Conservation (phyloP, 1,140 invertebrate species). For the Musca vetustissima region DNA sequence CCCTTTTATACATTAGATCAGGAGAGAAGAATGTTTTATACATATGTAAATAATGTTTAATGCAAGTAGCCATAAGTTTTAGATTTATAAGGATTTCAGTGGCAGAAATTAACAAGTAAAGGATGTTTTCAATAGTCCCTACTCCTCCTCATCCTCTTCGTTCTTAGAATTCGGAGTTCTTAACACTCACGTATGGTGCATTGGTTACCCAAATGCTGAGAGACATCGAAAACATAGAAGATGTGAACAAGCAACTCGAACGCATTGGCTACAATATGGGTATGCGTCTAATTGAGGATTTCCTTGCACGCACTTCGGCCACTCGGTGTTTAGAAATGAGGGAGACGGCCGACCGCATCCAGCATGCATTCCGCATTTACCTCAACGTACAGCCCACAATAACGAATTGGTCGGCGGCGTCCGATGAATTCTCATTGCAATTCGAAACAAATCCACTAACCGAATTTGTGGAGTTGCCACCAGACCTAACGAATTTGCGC, state of each 20-base stretch:
- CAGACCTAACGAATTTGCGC: slow-evolving; percentile 81
- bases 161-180: slow-evolving; percentile 91
- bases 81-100: slow-evolving; percentile 10
- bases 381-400: slow-evolving; percentile 88
- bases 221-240: slow-evolving; percentile 96
- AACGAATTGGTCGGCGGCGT: slow-evolving; percentile 89
- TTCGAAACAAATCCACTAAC: slow-evolving; percentile 94
- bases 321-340: slow-evolving; percentile 92
- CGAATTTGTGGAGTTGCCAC: slow-evolving; percentile 98
- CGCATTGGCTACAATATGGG: slow-evolving; percentile 98
- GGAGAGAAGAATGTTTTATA: background rate
- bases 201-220: slow-evolving; percentile 95
- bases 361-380: slow-evolving; percentile 80
- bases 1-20: background rate
- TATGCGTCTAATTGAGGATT: slow-evolving; percentile 95
- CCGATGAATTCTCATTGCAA: slow-evolving; percentile 95
- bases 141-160: background rate
- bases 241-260: slow-evolving; percentile 93
- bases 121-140: background rate
- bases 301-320: slow-evolving; percentile 87
- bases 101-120: background rate
- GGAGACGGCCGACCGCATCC: slow-evolving; percentile 97
- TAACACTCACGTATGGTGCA: slow-evolving; percentile 97
- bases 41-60: slow-evolving; percentile 10
- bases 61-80: slow-evolving; percentile 4